Evolutionary conservation across 2,113 vertebrate species (phyloP).

Genomic region (Nesospiza acunhae): DNA sequence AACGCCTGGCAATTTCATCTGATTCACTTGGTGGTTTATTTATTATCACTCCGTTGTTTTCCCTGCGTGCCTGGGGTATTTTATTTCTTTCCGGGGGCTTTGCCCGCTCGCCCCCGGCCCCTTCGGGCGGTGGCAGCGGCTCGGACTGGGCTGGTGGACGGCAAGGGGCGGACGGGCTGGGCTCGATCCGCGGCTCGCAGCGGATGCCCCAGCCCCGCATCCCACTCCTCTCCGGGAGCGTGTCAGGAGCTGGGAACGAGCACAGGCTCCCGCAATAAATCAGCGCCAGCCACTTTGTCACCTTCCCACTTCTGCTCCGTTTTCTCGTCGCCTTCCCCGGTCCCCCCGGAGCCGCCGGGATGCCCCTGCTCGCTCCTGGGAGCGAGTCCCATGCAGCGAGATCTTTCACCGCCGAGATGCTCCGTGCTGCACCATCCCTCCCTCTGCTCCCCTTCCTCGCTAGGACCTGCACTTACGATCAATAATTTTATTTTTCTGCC

Average conservation of each 20-base stretch:
- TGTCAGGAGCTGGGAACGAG: slow-evolving; percentile 89
- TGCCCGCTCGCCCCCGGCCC: not conserved
- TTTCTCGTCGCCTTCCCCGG: not conserved
- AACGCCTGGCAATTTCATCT: slow-evolving; percentile 25
- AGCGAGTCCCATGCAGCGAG: not conserved
- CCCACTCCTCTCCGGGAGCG: slow-evolving; percentile 63
- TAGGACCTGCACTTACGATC: slow-evolving; percentile 25
- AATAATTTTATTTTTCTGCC: slow-evolving; percentile 34
- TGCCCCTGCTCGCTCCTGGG: not conserved
- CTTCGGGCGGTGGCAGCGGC: slow-evolving; percentile 4
- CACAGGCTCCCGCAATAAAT: slow-evolving; percentile 81
- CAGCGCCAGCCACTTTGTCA: slow-evolving; percentile 77
- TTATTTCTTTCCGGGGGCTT: not conserved
- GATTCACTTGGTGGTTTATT: not conserved
- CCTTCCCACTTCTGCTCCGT: slow-evolving; percentile 54
- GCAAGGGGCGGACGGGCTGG: slow-evolving; percentile 47
- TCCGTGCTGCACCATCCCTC: not conserved
- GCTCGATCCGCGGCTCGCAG: slow-evolving; percentile 2
- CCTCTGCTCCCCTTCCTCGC: slow-evolving; percentile 29
- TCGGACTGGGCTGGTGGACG: slow-evolving; percentile 53
- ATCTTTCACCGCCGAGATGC: not conserved
- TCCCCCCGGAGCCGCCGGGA: not conserved
- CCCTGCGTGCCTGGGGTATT: not conserved
- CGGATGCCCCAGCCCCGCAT: not conserved
- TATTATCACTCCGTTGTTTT: slow-evolving; percentile 37